A percentile compares a stretch with the other conserved stretches of the same genome.
Conservation (phyloP, 1,140 invertebrate genomes). For the Ceratosolen solmsi region DNA sequence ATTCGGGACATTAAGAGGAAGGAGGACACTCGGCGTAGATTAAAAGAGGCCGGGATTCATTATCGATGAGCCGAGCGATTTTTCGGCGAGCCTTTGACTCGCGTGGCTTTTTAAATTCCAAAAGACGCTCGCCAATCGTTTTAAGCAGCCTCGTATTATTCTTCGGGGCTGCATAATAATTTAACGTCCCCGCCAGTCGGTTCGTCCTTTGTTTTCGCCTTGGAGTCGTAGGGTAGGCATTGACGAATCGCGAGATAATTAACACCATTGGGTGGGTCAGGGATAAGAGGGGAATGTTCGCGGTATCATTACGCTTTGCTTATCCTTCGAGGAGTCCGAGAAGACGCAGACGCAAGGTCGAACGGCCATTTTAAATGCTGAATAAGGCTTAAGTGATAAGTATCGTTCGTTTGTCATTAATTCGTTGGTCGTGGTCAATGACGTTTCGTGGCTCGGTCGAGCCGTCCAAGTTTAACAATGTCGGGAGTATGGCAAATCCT, state of each 20-base stretch:
- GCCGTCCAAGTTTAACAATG: too few species aligned
- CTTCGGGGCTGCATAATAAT: not conserved
- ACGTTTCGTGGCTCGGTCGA: too few species aligned
- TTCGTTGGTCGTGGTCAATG: too few species aligned
- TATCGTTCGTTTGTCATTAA: too few species aligned
- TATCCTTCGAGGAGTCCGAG: too few species aligned
- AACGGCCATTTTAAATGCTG: too few species aligned
- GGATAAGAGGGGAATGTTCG: too few species aligned
- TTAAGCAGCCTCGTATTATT: not conserved
- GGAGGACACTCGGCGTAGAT: not conserved
- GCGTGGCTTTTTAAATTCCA: slow-evolving; percentile 31
- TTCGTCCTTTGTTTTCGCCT: slow-evolving; percentile 8
- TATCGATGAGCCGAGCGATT: slow-evolving; percentile 11
- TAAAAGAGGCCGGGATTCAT: slow-evolving; percentile 20
- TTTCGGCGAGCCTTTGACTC: slow-evolving; percentile 35
- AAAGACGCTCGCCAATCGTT: not conserved
- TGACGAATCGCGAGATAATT: slow-evolving; percentile 7
- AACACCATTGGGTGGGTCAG: not conserved
- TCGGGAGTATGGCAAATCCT: too few species aligned
- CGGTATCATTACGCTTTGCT: too few species aligned
- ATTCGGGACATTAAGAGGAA: slow-evolving; percentile 14
- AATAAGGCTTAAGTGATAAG: too few species aligned
- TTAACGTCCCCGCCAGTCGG: not conserved
- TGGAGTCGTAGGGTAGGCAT: not conserved
- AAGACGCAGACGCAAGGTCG: too few species aligned